A percentile compares a stretch with the other conserved stretches of the same genome.
Conservation (phyloP, 2,797 vertebrate species). For the Furcifer pardalis region DNA sequence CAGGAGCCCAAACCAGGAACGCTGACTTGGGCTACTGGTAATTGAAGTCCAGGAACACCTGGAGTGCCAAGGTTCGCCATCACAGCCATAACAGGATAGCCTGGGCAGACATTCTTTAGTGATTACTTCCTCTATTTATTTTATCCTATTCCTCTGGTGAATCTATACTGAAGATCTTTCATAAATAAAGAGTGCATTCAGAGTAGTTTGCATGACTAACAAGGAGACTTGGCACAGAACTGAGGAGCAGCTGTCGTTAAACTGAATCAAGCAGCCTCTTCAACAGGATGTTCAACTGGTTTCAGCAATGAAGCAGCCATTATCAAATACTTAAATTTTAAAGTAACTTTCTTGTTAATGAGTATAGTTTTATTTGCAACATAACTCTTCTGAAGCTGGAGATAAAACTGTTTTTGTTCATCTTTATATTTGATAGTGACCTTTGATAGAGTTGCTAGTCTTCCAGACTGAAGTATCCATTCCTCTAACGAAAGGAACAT, state of each 20-base stretch:
- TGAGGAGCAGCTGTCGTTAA: background rate
- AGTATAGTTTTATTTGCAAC: slow-evolving; percentile 1
- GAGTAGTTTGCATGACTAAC: background rate
- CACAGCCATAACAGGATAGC: too few species aligned
- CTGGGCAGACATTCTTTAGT: background rate
- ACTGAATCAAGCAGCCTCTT: background rate
- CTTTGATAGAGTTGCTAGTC: background rate
- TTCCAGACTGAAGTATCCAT: background rate
- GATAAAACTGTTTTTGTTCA: slow-evolving; percentile 12
- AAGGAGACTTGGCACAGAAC: background rate
- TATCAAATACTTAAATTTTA: background rate
- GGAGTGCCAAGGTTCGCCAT: too few species aligned
- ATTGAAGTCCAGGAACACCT: too few species aligned
- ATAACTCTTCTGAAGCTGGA: background rate
- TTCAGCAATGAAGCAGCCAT: slow-evolving; percentile 23
- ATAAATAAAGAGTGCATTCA: background rate
- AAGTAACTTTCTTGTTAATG: slow-evolving; percentile 21
- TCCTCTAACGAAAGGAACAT: slow-evolving; percentile 7
- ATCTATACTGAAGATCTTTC: background rate
- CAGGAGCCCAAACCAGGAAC: too few species aligned
- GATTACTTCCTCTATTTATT: background rate
- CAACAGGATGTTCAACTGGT: slow-evolving; percentile 9
- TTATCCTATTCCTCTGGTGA: background rate
- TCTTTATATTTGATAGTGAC: background rate
- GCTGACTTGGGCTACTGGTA: too few species aligned